Conservation (phyloP, 2,888 invertebrate species). For the Ennomos quercinarius region DNA sequence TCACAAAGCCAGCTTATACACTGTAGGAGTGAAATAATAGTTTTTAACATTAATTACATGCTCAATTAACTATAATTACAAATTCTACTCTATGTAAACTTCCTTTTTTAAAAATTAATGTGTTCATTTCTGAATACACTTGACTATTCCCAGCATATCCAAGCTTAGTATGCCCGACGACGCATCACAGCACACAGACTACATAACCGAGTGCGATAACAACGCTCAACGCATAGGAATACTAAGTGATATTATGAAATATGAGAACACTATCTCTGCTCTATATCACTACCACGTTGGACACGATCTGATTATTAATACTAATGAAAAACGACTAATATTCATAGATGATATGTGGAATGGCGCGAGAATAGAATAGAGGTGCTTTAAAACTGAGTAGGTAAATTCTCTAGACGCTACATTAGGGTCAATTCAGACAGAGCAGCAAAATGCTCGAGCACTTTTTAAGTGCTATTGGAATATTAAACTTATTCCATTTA, state of each 20-base stretch:
- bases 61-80: no score
- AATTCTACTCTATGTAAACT: no score
- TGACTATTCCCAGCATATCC: not conserved
- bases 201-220: conserved; percentile 36
- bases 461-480: no score
- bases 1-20: no score
- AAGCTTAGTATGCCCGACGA: conserved; percentile 39
- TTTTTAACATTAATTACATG: no score
- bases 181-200: conserved; percentile 17
- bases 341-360: conserved; percentile 1
- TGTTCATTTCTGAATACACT: conserved; percentile 1
- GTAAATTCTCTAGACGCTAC: no score
- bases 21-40: no score
- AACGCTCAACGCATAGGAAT: conserved; percentile 32
- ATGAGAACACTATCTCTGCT: conserved; percentile 23
- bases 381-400: no score
- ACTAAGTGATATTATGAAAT: conserved; percentile 41
- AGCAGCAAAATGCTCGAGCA: no score
- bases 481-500: no score
- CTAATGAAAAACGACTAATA: not conserved
- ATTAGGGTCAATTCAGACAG: no score
- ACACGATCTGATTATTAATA: conserved; percentile 28
- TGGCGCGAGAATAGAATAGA: not conserved
- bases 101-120: not conserved
- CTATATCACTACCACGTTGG: conserved; percentile 12